Evolutionary conservation across 2,888 invertebrate genomes (phyloP), one percentile per base, ranked within the genome.

Genomic region (Chrysolina haemoptera): DNA sequence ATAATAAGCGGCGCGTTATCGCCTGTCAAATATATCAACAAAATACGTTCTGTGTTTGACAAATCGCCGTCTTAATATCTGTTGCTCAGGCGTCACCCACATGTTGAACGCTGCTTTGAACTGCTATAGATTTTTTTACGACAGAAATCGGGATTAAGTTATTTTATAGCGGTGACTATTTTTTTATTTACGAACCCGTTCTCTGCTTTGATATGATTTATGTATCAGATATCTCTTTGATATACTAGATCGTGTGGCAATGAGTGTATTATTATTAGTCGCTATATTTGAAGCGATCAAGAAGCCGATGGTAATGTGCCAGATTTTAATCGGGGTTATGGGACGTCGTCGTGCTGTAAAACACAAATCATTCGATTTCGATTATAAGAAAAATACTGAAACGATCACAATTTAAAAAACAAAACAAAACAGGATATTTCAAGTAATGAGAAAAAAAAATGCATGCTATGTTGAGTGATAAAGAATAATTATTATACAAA

Each of bases 1-100:
- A 83, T 83, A 83, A 84, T 83, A 84, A 79, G 78, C 78, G 75
- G 80, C 81, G 80, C 74, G 81, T 85, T 85, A 85, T 85, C 84
- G 82, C 84, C 80, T 85, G 84, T 84, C 84, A 85, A 83, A 84
- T 83, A 83, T 82, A 83, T 85, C 82, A 84, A 81, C 84, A 78
- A 82, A 82, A 81, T 78, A 75, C 74, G 80, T 59, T 77, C 74
- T 74, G 76, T 77, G 78, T 80, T 83, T 82, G 84, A 84, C 84
- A 84, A 84, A 84, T 85, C 77, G 78, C 78, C 80, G 77, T 65
- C 70, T 72, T 76, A 75, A 74, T 76, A 75, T 70, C 74, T 74
- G 74, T 74, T 64, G 69, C 70, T 70, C 70, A 67, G 62, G 27
- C 71, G 64, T 71, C 63, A 59, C 69, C 69, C 66, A 74, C 53